These are phyloP conservation scores for Nyctalus aviator DNA, from an alignment of 2,797 vertebrate species.

Conservation along the genomic window DNA sequence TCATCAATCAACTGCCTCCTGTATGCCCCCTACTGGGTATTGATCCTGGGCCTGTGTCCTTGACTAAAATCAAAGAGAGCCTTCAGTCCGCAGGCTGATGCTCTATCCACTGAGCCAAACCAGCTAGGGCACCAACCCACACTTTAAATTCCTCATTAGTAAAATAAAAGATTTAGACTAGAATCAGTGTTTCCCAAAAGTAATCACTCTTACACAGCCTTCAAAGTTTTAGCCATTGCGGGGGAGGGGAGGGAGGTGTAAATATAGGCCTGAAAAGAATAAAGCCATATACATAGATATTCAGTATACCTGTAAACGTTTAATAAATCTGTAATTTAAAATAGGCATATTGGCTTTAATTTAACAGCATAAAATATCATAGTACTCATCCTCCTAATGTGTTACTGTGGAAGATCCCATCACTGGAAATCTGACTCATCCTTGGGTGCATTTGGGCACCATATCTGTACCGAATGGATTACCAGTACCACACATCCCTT, in stretches of 20 bases:
- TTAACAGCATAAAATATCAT: background rate
- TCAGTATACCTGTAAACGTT: background rate
- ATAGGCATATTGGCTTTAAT: background rate
- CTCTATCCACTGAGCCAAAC: no score
- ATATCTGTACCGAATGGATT: background rate
- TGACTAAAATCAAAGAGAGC: no score
- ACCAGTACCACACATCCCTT: no score
- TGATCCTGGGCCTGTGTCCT: no score
- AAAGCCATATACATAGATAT: background rate
- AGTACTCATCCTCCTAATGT: background rate
- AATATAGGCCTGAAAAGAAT: background rate
- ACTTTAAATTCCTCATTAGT: constrained; percentile 19
- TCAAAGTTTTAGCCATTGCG: background rate
- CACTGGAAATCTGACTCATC: background rate
- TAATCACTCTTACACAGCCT: background rate
- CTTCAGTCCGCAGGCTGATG: no score
- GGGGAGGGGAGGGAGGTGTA: fast-evolving
- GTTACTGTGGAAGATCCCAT: background rate
- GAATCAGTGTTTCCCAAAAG: background rate
- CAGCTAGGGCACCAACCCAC: background rate
- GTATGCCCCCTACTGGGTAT: no score
- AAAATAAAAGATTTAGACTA: background rate
- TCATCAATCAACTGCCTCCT: no score
- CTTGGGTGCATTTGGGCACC: background rate
- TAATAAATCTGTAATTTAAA: constrained; percentile 31